These are phyloP conservation scores for Adoxophyes honmai DNA, from an alignment of 1,140 invertebrate genomes.

Conservation along the genomic window DNA sequence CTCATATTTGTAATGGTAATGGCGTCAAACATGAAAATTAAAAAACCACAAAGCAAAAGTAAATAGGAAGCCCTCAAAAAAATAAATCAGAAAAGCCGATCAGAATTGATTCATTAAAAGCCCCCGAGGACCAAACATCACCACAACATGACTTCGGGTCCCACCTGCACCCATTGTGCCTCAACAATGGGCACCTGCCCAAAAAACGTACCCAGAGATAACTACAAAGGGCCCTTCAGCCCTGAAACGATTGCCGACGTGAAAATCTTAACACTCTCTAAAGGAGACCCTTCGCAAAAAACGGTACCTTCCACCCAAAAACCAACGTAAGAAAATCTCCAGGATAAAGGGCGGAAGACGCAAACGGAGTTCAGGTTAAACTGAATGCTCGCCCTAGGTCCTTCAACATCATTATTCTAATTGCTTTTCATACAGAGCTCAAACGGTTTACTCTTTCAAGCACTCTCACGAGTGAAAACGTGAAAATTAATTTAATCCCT, in stretches of 20 bases:
- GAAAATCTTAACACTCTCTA: constrained; percentile 50
- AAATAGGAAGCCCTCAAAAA: too few species aligned
- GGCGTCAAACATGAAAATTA: too few species aligned
- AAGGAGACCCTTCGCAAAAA: constrained; percentile 30
- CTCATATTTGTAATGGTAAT: too few species aligned
- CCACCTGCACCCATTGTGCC: constrained; percentile 11
- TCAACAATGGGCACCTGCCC: constrained; percentile 37
- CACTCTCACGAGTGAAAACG: constrained; percentile 50
- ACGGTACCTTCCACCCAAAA: constrained; percentile 24
- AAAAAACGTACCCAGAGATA: constrained; percentile 42
- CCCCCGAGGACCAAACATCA: too few species aligned
- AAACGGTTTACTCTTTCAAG: constrained; percentile 63
- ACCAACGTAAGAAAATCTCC: constrained; percentile 24
- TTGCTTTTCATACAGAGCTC: constrained; percentile 67
- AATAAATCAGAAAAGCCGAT: too few species aligned
- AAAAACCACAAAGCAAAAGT: too few species aligned
- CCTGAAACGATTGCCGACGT: constrained; percentile 55
- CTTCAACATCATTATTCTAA: constrained; percentile 73
- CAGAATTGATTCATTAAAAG: too few species aligned
- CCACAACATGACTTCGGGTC: not conserved
- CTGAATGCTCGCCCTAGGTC: constrained; percentile 29
- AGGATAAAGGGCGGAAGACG: not conserved
- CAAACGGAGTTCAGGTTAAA: constrained; percentile 16
- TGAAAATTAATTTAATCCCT: constrained; percentile 68
- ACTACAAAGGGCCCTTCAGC: constrained; percentile 47